Evolutionary conservation across 2,113 vertebrate species (phyloP).

Genomic region (Sceloporus tristichus): DNA sequence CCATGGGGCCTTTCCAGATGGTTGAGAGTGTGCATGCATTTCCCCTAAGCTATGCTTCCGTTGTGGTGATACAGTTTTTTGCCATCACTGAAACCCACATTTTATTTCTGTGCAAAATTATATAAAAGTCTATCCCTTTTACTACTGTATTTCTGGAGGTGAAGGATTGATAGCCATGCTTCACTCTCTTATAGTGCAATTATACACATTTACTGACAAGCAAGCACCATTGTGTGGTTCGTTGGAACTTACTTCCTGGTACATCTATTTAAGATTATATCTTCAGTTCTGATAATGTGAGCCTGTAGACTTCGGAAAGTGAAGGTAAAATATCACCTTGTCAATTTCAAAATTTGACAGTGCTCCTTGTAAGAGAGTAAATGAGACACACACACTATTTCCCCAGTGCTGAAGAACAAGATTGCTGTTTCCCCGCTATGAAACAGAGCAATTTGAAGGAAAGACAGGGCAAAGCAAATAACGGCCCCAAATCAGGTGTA

Average conservation of each 20-base stretch:
- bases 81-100: neutral
- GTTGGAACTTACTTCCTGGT: neutral
- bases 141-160: neutral
- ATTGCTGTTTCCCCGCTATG: neutral
- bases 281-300: neutral
- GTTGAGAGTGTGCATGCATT: too few relatives aligned
- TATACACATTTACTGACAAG: neutral
- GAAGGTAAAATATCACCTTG: neutral
- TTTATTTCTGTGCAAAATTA: too few relatives aligned
- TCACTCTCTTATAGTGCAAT: neutral
- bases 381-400: neutral
- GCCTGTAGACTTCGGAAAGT: neutral
- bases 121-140: neutral
- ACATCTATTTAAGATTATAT: neutral
- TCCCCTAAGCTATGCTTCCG: neutral
- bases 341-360: neutral
- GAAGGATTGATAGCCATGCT: neutral
- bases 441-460: neutral
- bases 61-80: neutral
- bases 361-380: neutral
- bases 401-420: neutral
- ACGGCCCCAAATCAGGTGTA: neutral
- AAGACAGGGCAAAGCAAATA: neutral
- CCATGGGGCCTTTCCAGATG: neutral
- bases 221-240: neutral